Conservation (phyloP, 2,797 vertebrate species). For the Channa striata region DNA sequence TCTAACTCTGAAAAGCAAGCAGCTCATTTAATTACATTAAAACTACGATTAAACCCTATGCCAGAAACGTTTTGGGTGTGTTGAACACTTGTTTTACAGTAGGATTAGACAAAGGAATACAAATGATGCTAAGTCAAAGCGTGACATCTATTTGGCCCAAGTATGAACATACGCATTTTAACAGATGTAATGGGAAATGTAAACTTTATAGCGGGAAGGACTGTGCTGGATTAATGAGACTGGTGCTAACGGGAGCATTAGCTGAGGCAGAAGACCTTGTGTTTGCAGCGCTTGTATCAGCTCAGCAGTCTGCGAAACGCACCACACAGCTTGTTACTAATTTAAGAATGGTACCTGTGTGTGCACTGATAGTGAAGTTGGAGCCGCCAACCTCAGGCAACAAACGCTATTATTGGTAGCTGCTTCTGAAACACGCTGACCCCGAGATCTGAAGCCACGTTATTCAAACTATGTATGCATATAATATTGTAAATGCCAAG, state of each 20-base stretch:
- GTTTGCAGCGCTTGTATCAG: constrained; percentile 3
- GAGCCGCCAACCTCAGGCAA: not conserved
- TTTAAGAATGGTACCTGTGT: constrained; percentile 12
- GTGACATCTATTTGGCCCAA: constrained; percentile 43
- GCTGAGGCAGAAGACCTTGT: not conserved
- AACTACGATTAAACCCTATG: constrained; percentile 54
- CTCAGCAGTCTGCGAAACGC: not conserved
- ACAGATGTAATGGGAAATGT: too few species aligned
- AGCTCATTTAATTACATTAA: constrained; percentile 68
- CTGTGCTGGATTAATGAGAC: not conserved
- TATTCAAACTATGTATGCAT: constrained; percentile 12
- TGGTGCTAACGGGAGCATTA: constrained; percentile 1
- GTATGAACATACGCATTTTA: constrained; percentile 11
- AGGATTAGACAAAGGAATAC: constrained; percentile 48
- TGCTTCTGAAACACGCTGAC: not conserved
- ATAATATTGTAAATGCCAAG: constrained; percentile 19
- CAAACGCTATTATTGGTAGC: not conserved
- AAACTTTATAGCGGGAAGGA: not conserved
- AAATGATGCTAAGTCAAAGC: constrained; percentile 45
- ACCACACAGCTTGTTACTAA: not conserved
- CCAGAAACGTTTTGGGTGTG: constrained; percentile 59
- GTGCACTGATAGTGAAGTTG: constrained; percentile 2
- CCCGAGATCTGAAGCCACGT: constrained; percentile 2
- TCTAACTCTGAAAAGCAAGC: constrained; percentile 51
- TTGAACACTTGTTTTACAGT: constrained; percentile 66